Evolutionary conservation across 2,113 vertebrate genomes (phyloP), one percentile per base, ranked within the genome.

Genomic region (Sorex fumeus): DNA sequence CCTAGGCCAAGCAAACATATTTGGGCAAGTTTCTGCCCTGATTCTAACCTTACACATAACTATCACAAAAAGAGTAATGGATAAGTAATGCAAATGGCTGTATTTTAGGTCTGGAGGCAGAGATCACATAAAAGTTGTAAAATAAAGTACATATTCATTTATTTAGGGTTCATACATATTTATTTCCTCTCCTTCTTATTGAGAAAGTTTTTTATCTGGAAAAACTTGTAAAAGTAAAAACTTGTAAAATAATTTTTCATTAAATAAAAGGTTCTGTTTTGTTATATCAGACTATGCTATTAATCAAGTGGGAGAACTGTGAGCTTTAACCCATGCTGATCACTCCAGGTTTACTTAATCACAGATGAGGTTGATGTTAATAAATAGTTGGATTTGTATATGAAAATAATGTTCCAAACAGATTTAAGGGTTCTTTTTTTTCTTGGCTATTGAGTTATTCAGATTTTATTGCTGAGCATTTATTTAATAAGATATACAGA

Each of bases 1-100:
- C 28, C 1, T 77, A 87, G 18, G 40, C 92, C 87, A 94, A 83
- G 34, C 74, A 94, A 92, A 87, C 34, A 72, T 78, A 47, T 43
- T 84, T 69, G 25, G 77, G 57, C 36, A 83, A 90, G 36, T 50
- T 34, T 64, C 13, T 72, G 62, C 57, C 70, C 23, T 91, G 75
- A 71, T 71, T 88, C 30, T 64, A 53, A 84, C 66, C 57, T 18
- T 87, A 74, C 72, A 67, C 21, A 75, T 78, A 69, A 53, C 3
- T 40, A 50, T 62, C n/a, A 86, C 40, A 82, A 86, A 21, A 71
- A 80, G 67, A 85, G 60, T n/a, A n/a, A 74, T 62, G 27, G 84
- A 2, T 67, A 70, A 23, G 57, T n/a, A 83, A 36, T 36, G 25
- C 66, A 79, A 90, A 90, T 18, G 40, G 7, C 21, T 80, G 21